A percentile compares a stretch with the other conserved stretches of the same genome.
Conservation (phyloP, 2,113 vertebrate species). For the Mesoclemmys tuberculata region DNA sequence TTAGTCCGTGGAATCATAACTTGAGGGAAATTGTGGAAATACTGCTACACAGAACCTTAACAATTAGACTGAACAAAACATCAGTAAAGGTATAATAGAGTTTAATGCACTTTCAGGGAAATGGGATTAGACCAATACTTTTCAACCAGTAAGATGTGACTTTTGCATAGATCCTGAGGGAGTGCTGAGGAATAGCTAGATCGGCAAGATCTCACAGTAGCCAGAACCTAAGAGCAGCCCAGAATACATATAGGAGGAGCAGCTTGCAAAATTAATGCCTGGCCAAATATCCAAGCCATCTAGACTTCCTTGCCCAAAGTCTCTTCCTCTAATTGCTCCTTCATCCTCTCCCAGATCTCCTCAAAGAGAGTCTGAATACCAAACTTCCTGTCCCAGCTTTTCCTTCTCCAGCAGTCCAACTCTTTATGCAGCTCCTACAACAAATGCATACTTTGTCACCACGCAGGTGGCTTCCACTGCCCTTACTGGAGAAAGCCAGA, state of each 20-base stretch:
- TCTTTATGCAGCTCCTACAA: neutral
- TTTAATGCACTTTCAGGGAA: neutral
- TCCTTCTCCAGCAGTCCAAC: neutral
- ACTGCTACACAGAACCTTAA: neutral
- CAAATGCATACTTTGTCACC: neutral
- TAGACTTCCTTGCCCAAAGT: neutral
- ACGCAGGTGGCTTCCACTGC: accelerated
- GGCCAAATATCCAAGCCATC: neutral
- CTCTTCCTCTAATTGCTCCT: neutral
- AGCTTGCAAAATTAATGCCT: neutral
- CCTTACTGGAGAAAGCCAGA: neutral
- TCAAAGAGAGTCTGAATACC: neutral
- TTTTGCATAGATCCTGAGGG: neutral
- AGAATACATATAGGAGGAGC: neutral
- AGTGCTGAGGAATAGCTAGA: neutral
- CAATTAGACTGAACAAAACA: neutral
- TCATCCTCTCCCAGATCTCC: neutral
- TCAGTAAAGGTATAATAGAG: neutral
- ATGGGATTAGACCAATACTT: neutral
- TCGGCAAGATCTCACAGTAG: neutral
- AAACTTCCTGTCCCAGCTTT: neutral
- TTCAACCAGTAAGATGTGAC: neutral
- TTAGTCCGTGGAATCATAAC: neutral
- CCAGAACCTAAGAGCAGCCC: neutral
- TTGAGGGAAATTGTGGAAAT: neutral